Percentiles rank a stretch among this genome's conserved stretches.
Evolutionary conservation across 1,140 invertebrate species (phyloP).

Genomic region (Drosophila auraria): DNA sequence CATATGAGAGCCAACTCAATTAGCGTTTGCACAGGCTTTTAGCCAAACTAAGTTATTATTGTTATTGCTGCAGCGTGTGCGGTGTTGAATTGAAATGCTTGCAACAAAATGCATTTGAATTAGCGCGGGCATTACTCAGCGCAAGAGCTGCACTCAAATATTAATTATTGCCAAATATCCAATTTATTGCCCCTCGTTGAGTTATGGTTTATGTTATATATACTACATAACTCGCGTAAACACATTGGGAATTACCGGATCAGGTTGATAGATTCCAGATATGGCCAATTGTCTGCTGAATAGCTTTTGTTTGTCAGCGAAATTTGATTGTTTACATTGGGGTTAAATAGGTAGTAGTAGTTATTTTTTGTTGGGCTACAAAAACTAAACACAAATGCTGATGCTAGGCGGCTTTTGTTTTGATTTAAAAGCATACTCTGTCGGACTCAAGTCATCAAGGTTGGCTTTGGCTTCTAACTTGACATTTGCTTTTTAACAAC

Average conservation of each 20-base stretch:
- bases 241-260: slow-evolving; percentile 8
- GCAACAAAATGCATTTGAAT: slow-evolving; percentile 57
- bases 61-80: slow-evolving; percentile 11
- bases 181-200: slow-evolving; percentile 27
- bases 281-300: slow-evolving; percentile 8
- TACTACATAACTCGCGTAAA: slow-evolving; percentile 19
- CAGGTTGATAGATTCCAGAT: slow-evolving; percentile 17
- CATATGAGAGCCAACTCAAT: slow-evolving; percentile 64
- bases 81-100: slow-evolving; percentile 31
- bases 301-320: neutral
- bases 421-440: neutral
- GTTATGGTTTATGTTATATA: slow-evolving; percentile 12
- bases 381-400: neutral
- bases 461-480: too few species aligned
- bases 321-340: slow-evolving; percentile 2
- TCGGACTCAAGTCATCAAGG: too few species aligned
- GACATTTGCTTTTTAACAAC: neutral
- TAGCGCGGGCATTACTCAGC: slow-evolving; percentile 28
- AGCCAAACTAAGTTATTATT: slow-evolving; percentile 77
- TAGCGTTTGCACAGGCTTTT: slow-evolving; percentile 74
- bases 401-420: neutral
- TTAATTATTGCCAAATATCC: slow-evolving; percentile 60
- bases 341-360: neutral
- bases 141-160: slow-evolving; percentile 33
- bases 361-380: neutral